Evolutionary conservation across 2,888 invertebrate species (phyloP), one percentile per base, ranked within the genome.

Genomic region (Zelleria hepariella): DNA sequence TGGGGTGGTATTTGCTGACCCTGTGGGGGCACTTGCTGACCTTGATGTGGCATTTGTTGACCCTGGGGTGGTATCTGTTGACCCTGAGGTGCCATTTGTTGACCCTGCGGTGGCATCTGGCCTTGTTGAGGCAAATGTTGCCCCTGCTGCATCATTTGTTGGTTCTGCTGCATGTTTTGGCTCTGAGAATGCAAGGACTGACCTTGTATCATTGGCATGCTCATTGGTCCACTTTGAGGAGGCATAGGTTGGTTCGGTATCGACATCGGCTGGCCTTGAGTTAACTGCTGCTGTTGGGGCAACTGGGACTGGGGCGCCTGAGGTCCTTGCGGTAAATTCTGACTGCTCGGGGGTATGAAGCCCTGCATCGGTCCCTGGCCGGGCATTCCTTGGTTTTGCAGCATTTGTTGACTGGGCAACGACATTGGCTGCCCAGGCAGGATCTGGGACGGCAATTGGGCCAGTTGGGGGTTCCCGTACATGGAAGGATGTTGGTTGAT

Each of bases 381-480:
- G 15, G 51, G 23, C 51, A 23, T 1, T 5, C 32, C 32, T 42
- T 42, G 59, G 4, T 47, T 48, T 10, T 42, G 55, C 55, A 32
- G 8, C 20, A 64, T 64, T 57, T 65, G 65, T 18, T 67, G 64
- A 6, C 66, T 64, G 25, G 65, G 64, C 58, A 67, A 66, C 61
- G 68, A 67, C 57, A 66, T 66, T 20, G 65, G 67, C 1, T 57
- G 58, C 26, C 26, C 78, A 61, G 73, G 75, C 62, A 80, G 70
- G 62, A 72, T 75, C 25, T 72, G 72, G 54, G 68, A 68, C 54
- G 74, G 64, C 47, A 83, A 65, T 74, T 83, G 54, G 73, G 76
- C 64, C 80, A 24, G 53, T 25, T 53, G 24, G 2, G 23, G 53
- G 10, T 20, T 27, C 10, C 15, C 2, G 27, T 55, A 15, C 21